Evolutionary conservation across 2,113 vertebrate species (phyloP), one percentile per base, ranked within the genome.

Genomic region (Tonatia bakeri): DNA sequence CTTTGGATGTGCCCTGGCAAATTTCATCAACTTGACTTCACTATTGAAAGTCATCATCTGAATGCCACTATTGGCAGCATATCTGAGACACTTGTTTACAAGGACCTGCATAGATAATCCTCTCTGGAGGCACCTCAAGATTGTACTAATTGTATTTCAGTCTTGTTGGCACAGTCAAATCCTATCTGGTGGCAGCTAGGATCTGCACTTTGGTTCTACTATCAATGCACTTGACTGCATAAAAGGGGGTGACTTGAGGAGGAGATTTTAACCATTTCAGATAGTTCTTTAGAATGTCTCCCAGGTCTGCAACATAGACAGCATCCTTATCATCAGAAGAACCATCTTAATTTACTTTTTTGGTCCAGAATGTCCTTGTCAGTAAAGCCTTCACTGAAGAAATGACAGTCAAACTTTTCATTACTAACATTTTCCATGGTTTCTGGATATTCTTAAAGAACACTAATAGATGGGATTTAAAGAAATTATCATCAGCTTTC

Each of bases 31-130:
- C 64, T 99, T 99, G 81, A 99, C 99, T 96, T 99, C 99, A 26
- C 99, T 99, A 96, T 99, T 99, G 98, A 99, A 99, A 24, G 99
- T 99, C 99, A 99, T 99, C 99, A 99, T 99, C 98, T 99, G 99
- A 79, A 99, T 99, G n/a, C 99, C 99, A 8, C 98, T 99, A 90
- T 98, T 98, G 79, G 99, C 99, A 17, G 99, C 99, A 86, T 99
- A 99, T 99, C 93, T 99, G 99, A 91, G 99, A 99, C 45, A 99
- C 98, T 98, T 99, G 99, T 97, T 99, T 99, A 97, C 99, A 99
- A 75, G 99, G 99, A 97, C 99, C 99, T 96, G 99, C 99, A 97
- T 99, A 99, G 98, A 99, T 99, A 94, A 99, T 99, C 98, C 99
- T 98, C 94, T 99, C 98, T 9, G 99, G 98, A 90, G 99, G 98